These are phyloP conservation scores for Uropsilus gracilis DNA, from an alignment of 2,113 vertebrate species.

Conservation along the genomic window DNA sequence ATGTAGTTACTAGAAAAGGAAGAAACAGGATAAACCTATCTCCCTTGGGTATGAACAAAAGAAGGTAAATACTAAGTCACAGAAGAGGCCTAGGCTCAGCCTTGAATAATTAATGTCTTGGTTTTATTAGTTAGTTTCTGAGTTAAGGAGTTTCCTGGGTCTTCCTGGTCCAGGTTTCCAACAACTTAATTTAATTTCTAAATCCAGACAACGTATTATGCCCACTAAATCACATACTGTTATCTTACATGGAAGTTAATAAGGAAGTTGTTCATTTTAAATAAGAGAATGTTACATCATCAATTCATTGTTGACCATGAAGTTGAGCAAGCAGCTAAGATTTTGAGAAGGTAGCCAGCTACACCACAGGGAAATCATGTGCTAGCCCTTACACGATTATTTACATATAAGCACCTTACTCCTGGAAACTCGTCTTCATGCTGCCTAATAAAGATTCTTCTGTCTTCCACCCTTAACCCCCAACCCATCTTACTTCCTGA, in stretches of 20 bases:
- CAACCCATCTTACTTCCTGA: background rate
- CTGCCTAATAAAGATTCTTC: background rate
- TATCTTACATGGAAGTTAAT: background rate
- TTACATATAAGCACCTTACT: too few species aligned
- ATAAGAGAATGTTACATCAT: background rate
- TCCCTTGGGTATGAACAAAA: background rate
- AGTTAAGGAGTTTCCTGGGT: background rate
- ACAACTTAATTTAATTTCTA: too few species aligned
- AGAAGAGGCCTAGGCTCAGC: background rate
- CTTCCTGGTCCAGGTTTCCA: background rate
- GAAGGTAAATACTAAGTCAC: background rate
- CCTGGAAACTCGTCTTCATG: rapidly evolving
- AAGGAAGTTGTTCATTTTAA: background rate
- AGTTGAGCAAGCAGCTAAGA: background rate
- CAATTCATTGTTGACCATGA: background rate
- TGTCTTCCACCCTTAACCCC: background rate
- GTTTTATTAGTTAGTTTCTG: background rate
- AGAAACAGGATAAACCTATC: background rate
- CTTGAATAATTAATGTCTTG: background rate
- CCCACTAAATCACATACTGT: background rate
- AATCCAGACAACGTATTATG: background rate
- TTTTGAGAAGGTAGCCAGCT: background rate
- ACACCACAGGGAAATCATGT: background rate
- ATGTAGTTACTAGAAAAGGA: background rate
- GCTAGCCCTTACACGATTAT: background rate